These are phyloP conservation scores for Nerophis lumbriciformis DNA, from an alignment of 2,113 vertebrate genomes.

Conservation along the genomic window DNA sequence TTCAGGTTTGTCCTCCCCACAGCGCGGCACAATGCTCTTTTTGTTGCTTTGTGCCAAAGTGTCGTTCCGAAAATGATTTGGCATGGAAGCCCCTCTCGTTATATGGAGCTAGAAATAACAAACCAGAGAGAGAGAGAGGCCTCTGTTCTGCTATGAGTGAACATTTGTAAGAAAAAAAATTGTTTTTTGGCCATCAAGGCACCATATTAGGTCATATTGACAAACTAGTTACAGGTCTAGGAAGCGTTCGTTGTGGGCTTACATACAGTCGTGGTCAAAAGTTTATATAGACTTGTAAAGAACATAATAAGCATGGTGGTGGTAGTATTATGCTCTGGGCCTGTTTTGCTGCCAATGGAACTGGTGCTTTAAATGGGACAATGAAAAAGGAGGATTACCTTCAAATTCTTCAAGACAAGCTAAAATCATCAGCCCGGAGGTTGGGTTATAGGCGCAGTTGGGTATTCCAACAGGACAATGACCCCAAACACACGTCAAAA, in stretches of 20 bases:
- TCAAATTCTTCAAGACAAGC: too few relatives aligned
- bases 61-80: slow-evolving; percentile 50
- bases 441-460: too few relatives aligned
- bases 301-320: too few relatives aligned
- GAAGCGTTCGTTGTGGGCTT: background rate
- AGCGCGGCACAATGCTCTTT: slow-evolving; percentile 52
- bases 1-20: slow-evolving; percentile 45
- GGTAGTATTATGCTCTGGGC: too few relatives aligned
- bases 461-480: too few relatives aligned
- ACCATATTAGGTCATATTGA: background rate
- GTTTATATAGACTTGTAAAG: background rate
- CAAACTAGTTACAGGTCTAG: background rate
- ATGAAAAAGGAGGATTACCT: too few relatives aligned
- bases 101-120: slow-evolving; percentile 33
- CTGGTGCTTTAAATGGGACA: too few relatives aligned
- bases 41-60: slow-evolving; percentile 49
- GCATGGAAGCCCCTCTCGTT: slow-evolving; percentile 32
- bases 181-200: background rate
- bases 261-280: too few relatives aligned
- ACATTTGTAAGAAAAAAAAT: too few relatives aligned
- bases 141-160: background rate
- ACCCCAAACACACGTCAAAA: too few relatives aligned
- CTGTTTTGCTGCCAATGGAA: too few relatives aligned
- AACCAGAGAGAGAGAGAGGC: slow-evolving; percentile 2
- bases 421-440: too few relatives aligned